Evolutionary conservation across 2,797 vertebrate genomes (phyloP).

Genomic region (Furcifer pardalis): DNA sequence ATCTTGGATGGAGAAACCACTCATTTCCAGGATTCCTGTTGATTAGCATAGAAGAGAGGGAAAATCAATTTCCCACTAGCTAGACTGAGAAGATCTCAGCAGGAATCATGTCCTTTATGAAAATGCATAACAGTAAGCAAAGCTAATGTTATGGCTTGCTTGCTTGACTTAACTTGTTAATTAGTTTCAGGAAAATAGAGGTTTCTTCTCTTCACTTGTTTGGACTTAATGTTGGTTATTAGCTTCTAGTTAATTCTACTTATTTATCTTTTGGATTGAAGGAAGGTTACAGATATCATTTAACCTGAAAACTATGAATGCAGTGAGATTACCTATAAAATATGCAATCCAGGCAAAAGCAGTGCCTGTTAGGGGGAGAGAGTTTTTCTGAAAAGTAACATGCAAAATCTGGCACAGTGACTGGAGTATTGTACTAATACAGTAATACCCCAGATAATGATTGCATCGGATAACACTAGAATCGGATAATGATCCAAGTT

Average conservation of each 20-base stretch:
- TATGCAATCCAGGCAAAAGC: not conserved
- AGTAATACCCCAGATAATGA: too few relatives aligned
- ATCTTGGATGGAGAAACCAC: not conserved
- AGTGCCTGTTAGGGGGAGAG: not conserved
- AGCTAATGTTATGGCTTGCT: constrained; percentile 22
- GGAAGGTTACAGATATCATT: not conserved
- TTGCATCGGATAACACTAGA: too few relatives aligned
- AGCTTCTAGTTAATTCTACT: not conserved
- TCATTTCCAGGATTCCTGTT: not conserved
- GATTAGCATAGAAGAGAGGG: not conserved
- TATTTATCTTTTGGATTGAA: not conserved
- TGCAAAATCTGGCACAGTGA: too few relatives aligned
- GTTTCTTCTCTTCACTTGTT: not conserved
- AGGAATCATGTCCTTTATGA: constrained; percentile 15
- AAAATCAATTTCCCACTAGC: not conserved
- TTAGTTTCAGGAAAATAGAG: constrained; percentile 17
- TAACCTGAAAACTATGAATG: not conserved
- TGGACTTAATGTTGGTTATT: constrained; percentile 16
- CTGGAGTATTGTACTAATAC: too few relatives aligned
- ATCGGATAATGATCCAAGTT: too few relatives aligned
- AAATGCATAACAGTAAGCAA: constrained; percentile 17
- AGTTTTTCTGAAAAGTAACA: not conserved
- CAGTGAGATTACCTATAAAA: not conserved
- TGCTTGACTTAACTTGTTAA: constrained; percentile 29
- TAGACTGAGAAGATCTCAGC: not conserved